Base-by-base conservation (phyloP, 2,888 invertebrate genomes). In the Diachrysia chrysitis region DNA sequence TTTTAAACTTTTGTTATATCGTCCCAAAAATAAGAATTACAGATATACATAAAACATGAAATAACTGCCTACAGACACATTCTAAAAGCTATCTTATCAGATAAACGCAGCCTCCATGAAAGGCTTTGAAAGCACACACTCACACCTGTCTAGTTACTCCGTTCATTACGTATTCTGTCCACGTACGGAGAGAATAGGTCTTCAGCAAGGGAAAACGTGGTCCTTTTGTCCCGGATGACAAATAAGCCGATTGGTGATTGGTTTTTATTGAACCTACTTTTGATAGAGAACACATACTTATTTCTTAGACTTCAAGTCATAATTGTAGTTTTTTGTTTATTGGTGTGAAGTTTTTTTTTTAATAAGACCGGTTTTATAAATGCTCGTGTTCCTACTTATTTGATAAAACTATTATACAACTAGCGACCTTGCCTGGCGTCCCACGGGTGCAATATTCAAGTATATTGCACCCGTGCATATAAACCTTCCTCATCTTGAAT, bases 111-210 rank as follows among this genome's bases (percentile, higher is more conserved):
- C 12, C 12, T 9, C 48, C 9, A 10, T 21, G 10, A 19, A 19
- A 19, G 21, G 48, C 10, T 21, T 51, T 19, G 12, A 51, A 51
- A 51, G 19, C 48, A 21, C 10, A 17, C 48, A 51, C 42, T n/a
- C 42, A 51, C 48, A 51, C 48, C 48, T 51, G 48, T 2, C 48
- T 51, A 51, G 48, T 19, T 51, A 21, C 9, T 51, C 48, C 19
- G 6, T 46, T 21, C 48, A 51, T 51, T 51, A 51, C 48, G 9
- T 21, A 51, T 51, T 51, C 48, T 12, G 48, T 51, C 3, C 48
- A 21, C 48, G 48, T 19, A 19, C 12, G 12, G 0, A 51, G 17
- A 51, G 48, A 51, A 51, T 51, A 51, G 48, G 10, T 51, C 48
- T 51, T 51, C 48, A 51, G 48, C 21, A 5, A 21, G 19, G 19